Evolutionary conservation across 2,797 vertebrate genomes (phyloP), one percentile per base, ranked within the genome.

Genomic region (Crossoptilon crossoptilon): DNA sequence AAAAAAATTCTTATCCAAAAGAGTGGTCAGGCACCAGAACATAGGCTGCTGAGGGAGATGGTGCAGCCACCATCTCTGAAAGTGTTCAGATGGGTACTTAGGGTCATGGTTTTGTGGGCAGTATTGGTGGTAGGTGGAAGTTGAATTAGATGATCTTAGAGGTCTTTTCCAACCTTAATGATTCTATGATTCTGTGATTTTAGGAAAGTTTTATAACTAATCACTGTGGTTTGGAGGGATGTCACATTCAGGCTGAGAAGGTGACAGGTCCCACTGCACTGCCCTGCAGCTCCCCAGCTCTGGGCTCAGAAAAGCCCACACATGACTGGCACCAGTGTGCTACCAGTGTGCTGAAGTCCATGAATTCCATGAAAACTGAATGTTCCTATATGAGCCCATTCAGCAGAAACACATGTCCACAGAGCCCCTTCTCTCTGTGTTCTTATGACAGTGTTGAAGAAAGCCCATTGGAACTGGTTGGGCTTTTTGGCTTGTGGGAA

Each of bases 241-340:
- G 39, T 6, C 53, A 66, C 27, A 60, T 39, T 10, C 21, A 7
- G 17, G 33, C 13, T 26, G 46, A 77, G 53, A 18, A 63, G 22
- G 19, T 23, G 17, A 17, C 8, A 14, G 11, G 16, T 55, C 6
- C 33, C 21, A 9, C n/a, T 7, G 4, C 13, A 18, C 18, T 33
- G 10, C 10, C 37, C 29, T 51, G 71, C 8, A 44, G 24, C 12
- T 88, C 22, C 60, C 39, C 43, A 48, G 22, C 7, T n/a, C 26
- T 84, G 37, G 46, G 35, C 26, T 66, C 22, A 56, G 14, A 68
- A 90, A 64, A 29, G 3, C 2, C 13, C 29, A 77, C 1, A 1
- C 23, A 14, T 17, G 11, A n/a, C 39, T 4, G 3, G 35, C 31
- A 46, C 24, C 16, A 64, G 5, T 2, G 1, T 31, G 1, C 49